These are phyloP conservation scores for Epizoanthus stellaris DNA, from an alignment of 92 coral and sea anemone genomes.

Conservation along the genomic window DNA sequence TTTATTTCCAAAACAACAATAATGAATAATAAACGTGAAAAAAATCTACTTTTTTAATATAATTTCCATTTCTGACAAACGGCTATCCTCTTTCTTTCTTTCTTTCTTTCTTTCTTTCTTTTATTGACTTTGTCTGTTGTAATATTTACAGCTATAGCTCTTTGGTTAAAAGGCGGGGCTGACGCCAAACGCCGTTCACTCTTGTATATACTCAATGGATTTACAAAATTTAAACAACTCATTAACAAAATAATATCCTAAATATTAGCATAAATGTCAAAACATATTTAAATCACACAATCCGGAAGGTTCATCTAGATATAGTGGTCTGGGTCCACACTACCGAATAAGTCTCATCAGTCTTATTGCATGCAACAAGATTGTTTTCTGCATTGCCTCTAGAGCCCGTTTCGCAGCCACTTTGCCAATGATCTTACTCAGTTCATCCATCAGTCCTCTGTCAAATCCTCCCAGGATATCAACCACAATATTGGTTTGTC, in stretches of 20 bases:
- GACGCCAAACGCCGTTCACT: too few relatives aligned
- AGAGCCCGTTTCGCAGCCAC: constrained; percentile 22
- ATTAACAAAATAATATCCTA: neutral
- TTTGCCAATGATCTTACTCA: constrained; percentile 17
- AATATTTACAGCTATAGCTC: too few relatives aligned
- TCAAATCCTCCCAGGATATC: constrained; percentile 17
- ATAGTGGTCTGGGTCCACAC: neutral
- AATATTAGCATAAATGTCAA: constrained; percentile 9
- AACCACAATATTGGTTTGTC: neutral
- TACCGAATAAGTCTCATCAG: neutral
- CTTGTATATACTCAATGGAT: neutral
- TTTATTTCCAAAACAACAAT: too few relatives aligned
- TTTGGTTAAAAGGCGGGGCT: too few relatives aligned
- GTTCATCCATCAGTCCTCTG: constrained; percentile 30
- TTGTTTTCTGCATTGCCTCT: constrained; percentile 34
- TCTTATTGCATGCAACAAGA: constrained; percentile 1
- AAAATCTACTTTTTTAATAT: too few relatives aligned
- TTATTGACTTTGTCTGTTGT: too few relatives aligned
- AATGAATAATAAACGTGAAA: too few relatives aligned
- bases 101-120: too few relatives aligned
- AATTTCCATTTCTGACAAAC: too few relatives aligned
- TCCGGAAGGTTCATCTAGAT: neutral
- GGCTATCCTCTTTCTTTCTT: too few relatives aligned
- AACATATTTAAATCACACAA: constrained; percentile 14
- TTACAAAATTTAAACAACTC: neutral